Base-by-base conservation (phyloP, 2,113 vertebrate species). In the Nothocercus nigrocapillus region DNA sequence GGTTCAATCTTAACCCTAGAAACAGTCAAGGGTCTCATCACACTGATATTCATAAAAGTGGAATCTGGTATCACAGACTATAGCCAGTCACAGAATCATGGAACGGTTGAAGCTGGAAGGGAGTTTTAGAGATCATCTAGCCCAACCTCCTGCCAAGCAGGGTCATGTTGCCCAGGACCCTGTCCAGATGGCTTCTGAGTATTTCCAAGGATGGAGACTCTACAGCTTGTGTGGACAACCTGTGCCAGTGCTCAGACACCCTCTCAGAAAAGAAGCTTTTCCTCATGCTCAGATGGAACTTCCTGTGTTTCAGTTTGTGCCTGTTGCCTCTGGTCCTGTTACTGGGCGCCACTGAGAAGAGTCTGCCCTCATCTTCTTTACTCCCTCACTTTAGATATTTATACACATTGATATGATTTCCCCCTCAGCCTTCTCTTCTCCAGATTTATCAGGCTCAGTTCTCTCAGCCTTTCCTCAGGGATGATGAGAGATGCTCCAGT, bases 1-100 rank as follows among this genome's bases (percentile, higher is more conserved):
- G 1, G 0, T 54, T 80, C 17, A 20, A 2, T 27, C 13, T 38
- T 63, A 76, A 45, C 30, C 56, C 0, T 12, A 85, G 36, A 66
- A 42, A 30, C 27, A 62, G 34, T 19, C 45, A 51, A 30, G 3
- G 22, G 27, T 40, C 75, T 70, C 32, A 17, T 66, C 24, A 15
- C 40, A 59, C 30, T n/a, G 62, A 47, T 38, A 44, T 72, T 75
- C 28, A n/a, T 0, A 5, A 64, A 82, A 62, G 36, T 20, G 18
- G 49, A 36, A 73, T 45, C 34, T 25, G 44, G n/a, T 1, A 0
- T 27, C n/a, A 9, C 36, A 59, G 59, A 38, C 67, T 44, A 30
- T 0, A 32, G 42, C 3, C 19, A 38, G 78, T 10, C 5, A 5
- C 53, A 69, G 44, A 54, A 30, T 54, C 25, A 12, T 7, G 11